Evolutionary conservation across 2,888 invertebrate species (phyloP), one percentile per base, ranked within the genome.

Genomic region (Zele albiditarsus): DNA sequence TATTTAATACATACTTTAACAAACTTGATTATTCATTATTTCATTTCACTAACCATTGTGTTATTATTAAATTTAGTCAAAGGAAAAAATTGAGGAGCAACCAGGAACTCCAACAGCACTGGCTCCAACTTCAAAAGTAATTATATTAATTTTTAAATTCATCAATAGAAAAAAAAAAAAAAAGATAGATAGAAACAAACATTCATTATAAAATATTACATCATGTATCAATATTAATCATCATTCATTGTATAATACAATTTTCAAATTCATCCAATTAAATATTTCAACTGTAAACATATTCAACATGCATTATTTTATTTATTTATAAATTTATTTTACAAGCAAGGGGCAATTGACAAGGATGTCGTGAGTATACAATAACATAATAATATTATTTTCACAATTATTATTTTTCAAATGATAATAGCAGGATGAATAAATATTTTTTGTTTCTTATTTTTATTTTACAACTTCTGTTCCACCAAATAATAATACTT

Each of bases 111-210:
- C 88, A 12, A 86, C 87, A 27, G 86, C 86, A 8, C 76, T 86
- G 58, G 79, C 87, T 49, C 85, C 84, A n/a, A 73, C 83, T 3
- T 78, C 84, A n/a, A 86, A 87, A 88, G 88, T 89, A 86, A 78
- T 71, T 70, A 27, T 28, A 72, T 42, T 65, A 71, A 74, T 25
- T 53, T 31, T 58, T 14, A 38, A 58, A 73, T 68, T 20, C 76
- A 25, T 33, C 58, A 58, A 20, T 10, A 62, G 6, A 23, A 38
- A 38, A 38, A n/a, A n/a, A n/a, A n/a, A n/a, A n/a, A n/a, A n/a
- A n/a, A n/a, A n/a, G n/a, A n/a, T n/a, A n/a, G n/a, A 8, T 8
- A 4, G 38, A 38, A 0, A 12, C 12, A 38, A 12, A 38, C 38
- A 38, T 38, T 12, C 8, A 2, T 12, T 12, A 38, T 12, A 38